Conservation (phyloP, 2,113 vertebrate species). For the Sigmodon hispidus region DNA sequence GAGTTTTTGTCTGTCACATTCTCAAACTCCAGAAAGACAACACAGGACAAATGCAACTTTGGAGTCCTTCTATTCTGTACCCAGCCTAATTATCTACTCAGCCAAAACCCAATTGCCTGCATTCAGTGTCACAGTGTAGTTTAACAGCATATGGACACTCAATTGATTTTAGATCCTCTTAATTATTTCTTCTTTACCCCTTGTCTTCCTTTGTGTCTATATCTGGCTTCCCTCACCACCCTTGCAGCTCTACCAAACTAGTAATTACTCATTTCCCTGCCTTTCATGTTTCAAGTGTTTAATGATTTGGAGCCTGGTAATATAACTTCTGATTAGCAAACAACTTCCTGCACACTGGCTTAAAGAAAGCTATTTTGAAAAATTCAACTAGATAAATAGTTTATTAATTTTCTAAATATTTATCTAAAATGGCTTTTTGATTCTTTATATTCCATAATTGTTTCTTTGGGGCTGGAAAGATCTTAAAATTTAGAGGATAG, state of each 20-base stretch:
- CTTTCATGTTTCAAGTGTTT: conserved; percentile 52
- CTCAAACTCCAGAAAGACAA: conserved; percentile 6
- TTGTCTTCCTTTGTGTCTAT: conserved; percentile 36
- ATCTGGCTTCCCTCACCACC: conserved; percentile 17
- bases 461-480: neutral
- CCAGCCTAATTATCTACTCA: conserved; percentile 59
- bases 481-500: neutral
- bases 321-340: neutral
- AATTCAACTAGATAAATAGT: conserved; percentile 8
- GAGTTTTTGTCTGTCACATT: conserved; percentile 43
- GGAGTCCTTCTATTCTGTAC: conserved; percentile 3
- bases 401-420: conserved; percentile 44
- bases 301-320: conserved; percentile 48
- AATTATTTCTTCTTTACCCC: conserved; percentile 40
- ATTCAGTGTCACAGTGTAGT: neutral
- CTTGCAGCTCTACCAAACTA: conserved; percentile 41
- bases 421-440: conserved; percentile 43
- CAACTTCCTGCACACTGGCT: neutral
- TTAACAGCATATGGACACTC: conserved; percentile 54
- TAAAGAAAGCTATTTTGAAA: conserved; percentile 37
- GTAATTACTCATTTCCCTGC: conserved; percentile 44
- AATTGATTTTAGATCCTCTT: conserved; percentile 61
- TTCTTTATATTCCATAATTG: neutral
- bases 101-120: conserved; percentile 66
- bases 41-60: neutral